phyloP scores from a whole-genome alignment of 2,113 vertebrate species.

The Strix uralensis region DNA sequence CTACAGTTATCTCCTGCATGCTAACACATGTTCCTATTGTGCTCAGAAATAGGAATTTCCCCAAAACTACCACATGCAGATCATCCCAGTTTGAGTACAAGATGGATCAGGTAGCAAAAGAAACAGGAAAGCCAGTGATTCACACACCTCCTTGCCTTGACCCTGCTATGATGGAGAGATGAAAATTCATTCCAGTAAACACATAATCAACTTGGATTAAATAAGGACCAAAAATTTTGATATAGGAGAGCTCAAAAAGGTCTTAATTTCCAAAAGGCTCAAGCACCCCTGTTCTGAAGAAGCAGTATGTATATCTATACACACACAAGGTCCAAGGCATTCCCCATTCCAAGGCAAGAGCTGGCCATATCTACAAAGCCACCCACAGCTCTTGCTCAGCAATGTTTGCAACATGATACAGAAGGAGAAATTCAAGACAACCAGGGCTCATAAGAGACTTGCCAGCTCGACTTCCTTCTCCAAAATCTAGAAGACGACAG shows the following conservation, averaged over 20 bases:
- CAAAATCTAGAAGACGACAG: not conserved
- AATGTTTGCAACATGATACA: fast-evolving
- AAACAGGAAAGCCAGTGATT: not conserved
- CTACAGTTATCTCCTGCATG: not conserved
- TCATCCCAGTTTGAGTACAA: not conserved
- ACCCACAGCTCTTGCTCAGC: not conserved
- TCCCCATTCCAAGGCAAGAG: not conserved
- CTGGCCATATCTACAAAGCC: not conserved
- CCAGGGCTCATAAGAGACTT: not conserved
- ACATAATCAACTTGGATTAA: not conserved
- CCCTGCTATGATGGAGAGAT: not conserved
- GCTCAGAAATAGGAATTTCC: not conserved
- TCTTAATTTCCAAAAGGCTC: not conserved
- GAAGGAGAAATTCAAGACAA: not conserved
- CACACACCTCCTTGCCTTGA: not conserved
- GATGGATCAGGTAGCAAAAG: not conserved
- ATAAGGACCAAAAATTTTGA: not conserved
- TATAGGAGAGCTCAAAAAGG: not conserved
- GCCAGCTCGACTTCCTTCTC: not conserved
- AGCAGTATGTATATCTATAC: not conserved
- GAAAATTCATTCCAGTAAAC: not conserved
- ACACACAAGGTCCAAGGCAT: not conserved
- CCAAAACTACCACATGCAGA: not conserved
- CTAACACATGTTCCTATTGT: not conserved
- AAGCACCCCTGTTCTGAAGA: not conserved